phyloP scores from a whole-genome alignment of 2,888 invertebrate species.

The Anoncus sp. region DNA sequence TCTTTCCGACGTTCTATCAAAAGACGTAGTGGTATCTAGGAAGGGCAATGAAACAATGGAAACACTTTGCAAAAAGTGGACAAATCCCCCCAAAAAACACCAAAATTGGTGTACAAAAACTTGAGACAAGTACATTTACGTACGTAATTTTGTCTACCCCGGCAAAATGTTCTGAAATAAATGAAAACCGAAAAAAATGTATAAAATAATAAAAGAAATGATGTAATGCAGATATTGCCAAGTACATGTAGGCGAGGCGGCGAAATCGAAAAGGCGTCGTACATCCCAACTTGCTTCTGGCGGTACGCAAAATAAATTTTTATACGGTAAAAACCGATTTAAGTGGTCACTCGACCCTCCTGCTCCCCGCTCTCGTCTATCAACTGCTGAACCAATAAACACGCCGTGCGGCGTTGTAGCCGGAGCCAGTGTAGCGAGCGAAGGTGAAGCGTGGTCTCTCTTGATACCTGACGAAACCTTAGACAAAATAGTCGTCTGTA shows the following conservation, averaged over 20 bases:
- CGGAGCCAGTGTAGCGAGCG: slow-evolving; percentile 9
- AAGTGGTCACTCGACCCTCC: slow-evolving; percentile 1
- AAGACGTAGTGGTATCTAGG: too few species aligned
- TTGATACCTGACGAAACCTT: slow-evolving; percentile 15
- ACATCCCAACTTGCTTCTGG: slow-evolving; percentile 1
- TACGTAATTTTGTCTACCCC: too few species aligned
- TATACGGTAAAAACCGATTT: slow-evolving; percentile 9
- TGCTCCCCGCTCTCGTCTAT: slow-evolving; percentile 11
- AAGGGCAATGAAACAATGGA: too few species aligned
- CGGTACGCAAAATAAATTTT: slow-evolving; percentile 2
- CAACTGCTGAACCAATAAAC: slow-evolving; percentile 8
- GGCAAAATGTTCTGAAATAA: too few species aligned
- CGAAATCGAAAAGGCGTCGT: slow-evolving; percentile 20
- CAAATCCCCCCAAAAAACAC: too few species aligned
- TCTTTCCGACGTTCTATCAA: too few species aligned
- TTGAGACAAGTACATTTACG: too few species aligned
- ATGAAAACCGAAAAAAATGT: too few species aligned
- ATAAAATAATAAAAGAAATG: too few species aligned
- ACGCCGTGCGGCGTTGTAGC: background rate
- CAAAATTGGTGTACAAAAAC: too few species aligned
- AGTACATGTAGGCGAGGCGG: slow-evolving; percentile 5
- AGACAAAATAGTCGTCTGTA: slow-evolving; percentile 20
- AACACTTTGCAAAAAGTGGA: too few species aligned
- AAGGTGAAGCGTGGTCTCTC: slow-evolving; percentile 9
- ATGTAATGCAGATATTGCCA: too few species aligned